Evolutionary conservation across 35 echinoderm and acorn worm genomes (phyloP), one percentile per base, ranked within the genome.

Genomic region (Apostichopus japonicus): DNA sequence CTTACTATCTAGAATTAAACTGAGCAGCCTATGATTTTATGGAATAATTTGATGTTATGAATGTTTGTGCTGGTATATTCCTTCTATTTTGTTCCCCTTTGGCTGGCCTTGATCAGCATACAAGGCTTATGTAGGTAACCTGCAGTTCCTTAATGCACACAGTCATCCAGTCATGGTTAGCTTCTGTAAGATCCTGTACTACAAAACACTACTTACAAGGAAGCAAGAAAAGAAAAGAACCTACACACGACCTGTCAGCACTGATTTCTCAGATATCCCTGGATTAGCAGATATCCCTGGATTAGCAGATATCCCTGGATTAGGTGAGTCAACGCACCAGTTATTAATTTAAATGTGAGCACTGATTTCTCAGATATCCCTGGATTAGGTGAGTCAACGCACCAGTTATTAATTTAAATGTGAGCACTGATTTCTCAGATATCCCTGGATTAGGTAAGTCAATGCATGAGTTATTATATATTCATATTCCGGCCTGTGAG

Each of bases 131-230:
- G 79, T 94, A 4, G 93, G 93, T 82, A 94, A 94, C 62, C 89
- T 94, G 4, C 27, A 77, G 27, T 83, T 94, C 88, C 88, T 94
- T 56, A 94, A 94, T 78, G 87, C 93, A 6, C 93, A 94, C 89
- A 91, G 93, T 67, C 93, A 94, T 79, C 93, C 93, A 8, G 93
- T 91, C 4, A 44, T 94, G 22, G 93, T 94, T n/a, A 78, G 88
- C 56, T 94, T 94, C 93, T 94, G 93, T 63, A 79, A 91, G 63
- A 91, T 94, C 21, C 54, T 94, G 52, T 80, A 83, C 89, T 91
- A 94, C 79, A 80, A 65, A n/a, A 53, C n/a, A 10, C 19, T 91
- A 22, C 14, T 17, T 6, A 56, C 19, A 15, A 91, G 61, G 54
- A 91, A 91, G 5, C 17, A 78, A 77, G 61, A 91, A 51, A 54